Percentiles rank a stretch among this genome's conserved stretches.
phyloP scores from a whole-genome alignment of 2,797 vertebrate species.

The Esox lucius region DNA sequence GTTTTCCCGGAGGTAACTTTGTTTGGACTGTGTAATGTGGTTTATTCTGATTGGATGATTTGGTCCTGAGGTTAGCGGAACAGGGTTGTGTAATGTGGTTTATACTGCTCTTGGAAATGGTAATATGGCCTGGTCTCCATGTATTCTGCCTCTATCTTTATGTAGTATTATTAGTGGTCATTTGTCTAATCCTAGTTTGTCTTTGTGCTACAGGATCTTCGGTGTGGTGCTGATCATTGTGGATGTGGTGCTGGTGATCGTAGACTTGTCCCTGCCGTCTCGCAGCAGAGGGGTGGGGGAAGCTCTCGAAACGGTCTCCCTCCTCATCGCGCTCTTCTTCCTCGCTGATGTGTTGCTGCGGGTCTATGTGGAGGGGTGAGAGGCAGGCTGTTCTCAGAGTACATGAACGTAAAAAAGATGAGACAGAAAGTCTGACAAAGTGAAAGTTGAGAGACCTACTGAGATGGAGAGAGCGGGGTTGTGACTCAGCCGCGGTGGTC shows the following conservation, averaged over 20 bases:
- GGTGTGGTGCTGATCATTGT: slow-evolving; percentile 86
- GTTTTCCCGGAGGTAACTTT: too few relatives aligned
- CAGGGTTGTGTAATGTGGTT: too few relatives aligned
- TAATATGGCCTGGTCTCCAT: neutral
- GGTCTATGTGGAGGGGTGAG: slow-evolving; percentile 90
- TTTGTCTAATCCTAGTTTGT: neutral
- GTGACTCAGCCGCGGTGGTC: slow-evolving; percentile 48
- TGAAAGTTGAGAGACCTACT: slow-evolving; percentile 1
- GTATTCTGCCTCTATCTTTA: neutral
- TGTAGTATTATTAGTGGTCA: neutral
- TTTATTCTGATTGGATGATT: too few relatives aligned
- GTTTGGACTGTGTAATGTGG: too few relatives aligned
- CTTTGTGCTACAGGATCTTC: slow-evolving; percentile 65
- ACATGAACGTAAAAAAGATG: too few relatives aligned
- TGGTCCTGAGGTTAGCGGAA: too few relatives aligned
- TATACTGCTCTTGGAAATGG: too few relatives aligned
- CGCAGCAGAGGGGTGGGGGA: slow-evolving; percentile 55
- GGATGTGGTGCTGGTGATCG: slow-evolving; percentile 82
- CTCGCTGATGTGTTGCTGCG: slow-evolving; percentile 85
- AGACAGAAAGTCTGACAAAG: neutral
- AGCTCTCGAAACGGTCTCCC: slow-evolving; percentile 74
- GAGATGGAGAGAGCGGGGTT: neutral
- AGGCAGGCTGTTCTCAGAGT: neutral
- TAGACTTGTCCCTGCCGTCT: slow-evolving; percentile 71
- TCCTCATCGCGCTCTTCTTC: slow-evolving; percentile 90